Base-by-base conservation (phyloP, 2,113 vertebrate species). In the Dipodomys spectabilis region DNA sequence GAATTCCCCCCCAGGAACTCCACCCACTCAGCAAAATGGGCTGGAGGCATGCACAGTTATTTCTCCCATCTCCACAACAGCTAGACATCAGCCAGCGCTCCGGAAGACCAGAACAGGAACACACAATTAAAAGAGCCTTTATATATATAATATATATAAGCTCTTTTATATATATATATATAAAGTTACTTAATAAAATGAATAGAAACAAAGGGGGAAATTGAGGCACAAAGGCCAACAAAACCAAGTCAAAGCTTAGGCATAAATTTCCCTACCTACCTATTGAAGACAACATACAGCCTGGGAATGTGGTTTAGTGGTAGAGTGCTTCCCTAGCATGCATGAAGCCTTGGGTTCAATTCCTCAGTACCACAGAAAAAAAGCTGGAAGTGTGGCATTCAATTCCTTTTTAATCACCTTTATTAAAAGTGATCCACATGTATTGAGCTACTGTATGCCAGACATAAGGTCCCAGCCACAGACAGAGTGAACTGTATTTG, bases 131-230 rank as follows among this genome's bases (percentile, higher is more conserved):
- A 57, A 57, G 53, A 18, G 53, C 53, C 39, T 39, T 39, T 39
- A 39, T 39, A 39, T 39, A 39, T 39, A 39, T 39, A 39, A 6
- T 4, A 39, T 39, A 39, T 39, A 39, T 39, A 39, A 39, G 39
- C 39, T 39, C 39, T 39, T 39, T 6, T 39, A 39, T 39, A 39
- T 39, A 4, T 39, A 35, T 35, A 39, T 39, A 39, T 39, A 39
- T 39, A 39, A 39, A 39, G 1, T 68, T 65, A n/a, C 65, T 30
- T 60, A 69, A 25, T 18, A 62, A 91, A 32, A 91, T 64, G 44
- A 92, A 65, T 22, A 95, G 73, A 86, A 81, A 23, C 60, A 88
- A 82, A 85, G 32, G 7, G 49, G 25, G 53, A 90, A 87, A 39
- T 30, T 39, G 87, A 88, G n/a, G 57, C 86, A 75, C 39, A 7